A percentile compares a stretch with the other conserved stretches of the same genome.
Evolutionary conservation across 2,888 invertebrate species (phyloP).

Genomic region (Ephialtes manifestator): DNA sequence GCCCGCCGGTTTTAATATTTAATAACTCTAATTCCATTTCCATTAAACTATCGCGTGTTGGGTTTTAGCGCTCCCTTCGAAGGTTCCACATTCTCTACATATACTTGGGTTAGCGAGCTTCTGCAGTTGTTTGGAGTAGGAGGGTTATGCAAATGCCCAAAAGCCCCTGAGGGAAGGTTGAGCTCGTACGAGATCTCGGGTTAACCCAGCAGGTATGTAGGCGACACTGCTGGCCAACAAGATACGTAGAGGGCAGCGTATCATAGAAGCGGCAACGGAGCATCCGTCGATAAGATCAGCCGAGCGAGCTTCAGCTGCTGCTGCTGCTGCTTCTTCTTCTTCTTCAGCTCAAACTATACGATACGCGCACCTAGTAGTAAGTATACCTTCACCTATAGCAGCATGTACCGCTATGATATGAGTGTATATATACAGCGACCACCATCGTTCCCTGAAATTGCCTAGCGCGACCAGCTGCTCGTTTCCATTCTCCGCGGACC

Average conservation of each 20-base stretch:
- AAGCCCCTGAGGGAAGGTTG: constrained; percentile 63
- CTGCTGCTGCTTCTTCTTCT: constrained; percentile 34
- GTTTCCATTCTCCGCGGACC: constrained; percentile 61
- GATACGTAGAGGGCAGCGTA: constrained; percentile 65
- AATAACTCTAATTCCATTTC: constrained; percentile 43
- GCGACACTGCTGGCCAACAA: constrained; percentile 61
- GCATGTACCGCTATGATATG: constrained; percentile 40
- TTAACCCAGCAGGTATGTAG: constrained; percentile 60
- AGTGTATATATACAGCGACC: constrained; percentile 5
- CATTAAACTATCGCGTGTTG: constrained; percentile 39
- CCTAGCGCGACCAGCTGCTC: constrained; percentile 64
- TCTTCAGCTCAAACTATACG: constrained; percentile 58
- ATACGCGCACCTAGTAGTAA: constrained; percentile 27
- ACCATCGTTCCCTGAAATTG: constrained; percentile 65
- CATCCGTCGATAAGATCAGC: constrained; percentile 68
- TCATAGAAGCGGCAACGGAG: constrained; percentile 68
- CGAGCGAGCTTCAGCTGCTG: constrained; percentile 47
- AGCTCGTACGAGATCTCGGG: constrained; percentile 60
- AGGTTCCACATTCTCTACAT: constrained; percentile 43
- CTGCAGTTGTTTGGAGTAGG: constrained; percentile 55
- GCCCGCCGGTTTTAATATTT: background rate
- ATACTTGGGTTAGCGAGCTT: constrained; percentile 34
- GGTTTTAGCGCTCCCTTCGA: constrained; percentile 22
- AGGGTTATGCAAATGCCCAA: constrained; percentile 66
- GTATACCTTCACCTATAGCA: constrained; percentile 10